Evolutionary conservation across 2,797 vertebrate genomes (phyloP).

Genomic region (Chaunax sp.): DNA sequence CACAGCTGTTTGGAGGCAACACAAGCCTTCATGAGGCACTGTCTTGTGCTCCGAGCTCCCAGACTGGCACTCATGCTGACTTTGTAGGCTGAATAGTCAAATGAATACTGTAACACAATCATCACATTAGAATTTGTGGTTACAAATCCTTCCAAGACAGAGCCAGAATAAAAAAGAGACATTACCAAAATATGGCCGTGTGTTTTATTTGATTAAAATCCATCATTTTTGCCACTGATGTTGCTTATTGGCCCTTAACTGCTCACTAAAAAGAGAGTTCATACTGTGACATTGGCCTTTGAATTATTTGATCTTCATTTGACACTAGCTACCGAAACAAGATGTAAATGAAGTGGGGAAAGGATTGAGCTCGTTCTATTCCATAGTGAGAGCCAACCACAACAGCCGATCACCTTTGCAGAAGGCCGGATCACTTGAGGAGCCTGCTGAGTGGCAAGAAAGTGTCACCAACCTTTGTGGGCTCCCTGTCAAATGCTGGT

Average conservation of each 20-base stretch:
- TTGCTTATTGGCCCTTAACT: constrained; percentile 2
- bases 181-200: neutral
- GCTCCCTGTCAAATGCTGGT: constrained; percentile 69
- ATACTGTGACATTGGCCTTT: constrained; percentile 20
- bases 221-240: constrained; percentile 13
- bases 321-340: constrained; percentile 21
- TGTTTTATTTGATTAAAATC: constrained; percentile 9
- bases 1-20: constrained; percentile 81
- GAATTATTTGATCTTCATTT: constrained; percentile 15
- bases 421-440: constrained; percentile 80
- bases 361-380: constrained; percentile 43
- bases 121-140: constrained; percentile 30
- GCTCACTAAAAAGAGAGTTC: constrained; percentile 9
- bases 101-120: constrained; percentile 56
- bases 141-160: constrained; percentile 17
- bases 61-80: constrained; percentile 70
- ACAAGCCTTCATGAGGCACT: constrained; percentile 66
- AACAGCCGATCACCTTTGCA: constrained; percentile 84
- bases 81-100: constrained; percentile 44
- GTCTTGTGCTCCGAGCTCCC: constrained; percentile 59
- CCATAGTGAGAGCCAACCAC: constrained; percentile 70
- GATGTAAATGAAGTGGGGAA: constrained; percentile 53
- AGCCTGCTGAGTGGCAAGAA: constrained; percentile 79
- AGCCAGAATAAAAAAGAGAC: constrained; percentile 20
- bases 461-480: constrained; percentile 81